Evolutionary conservation across 1,140 invertebrate species (phyloP).

Genomic region (Drosophila pectinifera): DNA sequence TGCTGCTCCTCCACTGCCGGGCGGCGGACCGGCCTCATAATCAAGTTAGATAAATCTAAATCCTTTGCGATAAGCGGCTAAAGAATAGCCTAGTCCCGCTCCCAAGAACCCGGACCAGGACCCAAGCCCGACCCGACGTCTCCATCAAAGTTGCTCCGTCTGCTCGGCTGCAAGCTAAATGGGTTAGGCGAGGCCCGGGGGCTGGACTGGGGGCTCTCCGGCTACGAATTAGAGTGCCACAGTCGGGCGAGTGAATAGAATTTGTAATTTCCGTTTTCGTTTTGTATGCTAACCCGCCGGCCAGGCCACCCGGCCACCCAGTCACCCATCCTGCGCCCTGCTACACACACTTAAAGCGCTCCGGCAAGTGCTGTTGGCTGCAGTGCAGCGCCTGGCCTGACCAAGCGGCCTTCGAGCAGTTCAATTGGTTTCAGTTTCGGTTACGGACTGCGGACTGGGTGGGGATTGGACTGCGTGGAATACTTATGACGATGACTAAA

Average conservation of each 20-base stretch:
- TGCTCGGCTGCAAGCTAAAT: slow-evolving; percentile 34
- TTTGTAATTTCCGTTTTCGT: slow-evolving; percentile 80
- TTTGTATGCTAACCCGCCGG: slow-evolving; percentile 73
- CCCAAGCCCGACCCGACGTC: slow-evolving; percentile 8
- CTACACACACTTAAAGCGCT: slow-evolving; percentile 40
- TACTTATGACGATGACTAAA: slow-evolving; percentile 53
- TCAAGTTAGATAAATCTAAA: slow-evolving; percentile 82
- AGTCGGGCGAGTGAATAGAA: slow-evolving; percentile 78
- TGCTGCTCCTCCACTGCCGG: background rate
- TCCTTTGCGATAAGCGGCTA: slow-evolving; percentile 80
- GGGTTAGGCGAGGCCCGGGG: slow-evolving; percentile 14
- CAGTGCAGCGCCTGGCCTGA: slow-evolving; percentile 18
- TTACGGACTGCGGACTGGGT: background rate
- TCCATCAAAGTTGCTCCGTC: slow-evolving; percentile 48
- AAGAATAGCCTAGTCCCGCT: slow-evolving; percentile 58
- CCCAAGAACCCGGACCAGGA: background rate
- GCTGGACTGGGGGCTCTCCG: slow-evolving; percentile 2
- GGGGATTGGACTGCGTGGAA: slow-evolving; percentile 24
- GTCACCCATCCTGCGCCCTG: slow-evolving; percentile 2
- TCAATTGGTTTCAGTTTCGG: slow-evolving; percentile 40
- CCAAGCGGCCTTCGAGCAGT: slow-evolving; percentile 21
- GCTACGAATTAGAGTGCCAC: slow-evolving; percentile 72
- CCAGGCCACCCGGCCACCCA: background rate
- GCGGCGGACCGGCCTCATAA: slow-evolving; percentile 62
- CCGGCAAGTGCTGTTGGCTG: slow-evolving; percentile 23